These are phyloP conservation scores for Manis javanica DNA, from an alignment of 2,797 vertebrate species.

Conservation along the genomic window DNA sequence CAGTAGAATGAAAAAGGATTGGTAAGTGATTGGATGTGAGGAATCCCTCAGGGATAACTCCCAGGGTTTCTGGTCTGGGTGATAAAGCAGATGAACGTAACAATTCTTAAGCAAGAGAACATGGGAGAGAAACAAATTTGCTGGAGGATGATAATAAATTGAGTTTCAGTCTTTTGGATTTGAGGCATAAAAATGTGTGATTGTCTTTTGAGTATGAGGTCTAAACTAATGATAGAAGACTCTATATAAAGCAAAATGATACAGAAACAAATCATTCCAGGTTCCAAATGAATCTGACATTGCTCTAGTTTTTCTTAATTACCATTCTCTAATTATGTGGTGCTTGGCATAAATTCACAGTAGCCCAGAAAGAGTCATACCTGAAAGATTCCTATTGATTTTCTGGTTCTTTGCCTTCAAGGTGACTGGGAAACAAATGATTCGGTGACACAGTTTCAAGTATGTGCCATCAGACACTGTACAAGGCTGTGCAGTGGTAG, in stretches of 20 bases:
- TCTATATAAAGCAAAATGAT: not conserved
- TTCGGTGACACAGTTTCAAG: not conserved
- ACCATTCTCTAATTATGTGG: not conserved
- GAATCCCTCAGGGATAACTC: not conserved
- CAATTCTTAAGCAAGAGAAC: not conserved
- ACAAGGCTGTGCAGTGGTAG: not conserved
- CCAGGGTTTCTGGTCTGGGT: not conserved
- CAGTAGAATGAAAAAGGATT: not conserved
- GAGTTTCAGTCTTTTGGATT: slow-evolving; percentile 13
- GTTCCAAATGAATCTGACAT: not conserved
- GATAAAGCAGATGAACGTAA: not conserved
- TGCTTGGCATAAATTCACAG: not conserved
- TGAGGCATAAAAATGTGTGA: not conserved
- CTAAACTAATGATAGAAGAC: not conserved
- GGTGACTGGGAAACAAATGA: not conserved
- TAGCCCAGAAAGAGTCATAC: not conserved
- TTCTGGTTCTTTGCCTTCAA: not conserved
- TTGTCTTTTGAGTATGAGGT: not conserved
- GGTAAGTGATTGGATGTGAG: not conserved
- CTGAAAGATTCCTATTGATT: not conserved
- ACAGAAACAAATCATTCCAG: not conserved
- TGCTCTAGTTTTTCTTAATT: not conserved
- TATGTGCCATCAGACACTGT: too few species aligned
- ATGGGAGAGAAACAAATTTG: not conserved
- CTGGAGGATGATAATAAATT: not conserved